These are phyloP conservation scores for Halesus radiatus DNA, from an alignment of 1,140 invertebrate genomes.

Conservation along the genomic window DNA sequence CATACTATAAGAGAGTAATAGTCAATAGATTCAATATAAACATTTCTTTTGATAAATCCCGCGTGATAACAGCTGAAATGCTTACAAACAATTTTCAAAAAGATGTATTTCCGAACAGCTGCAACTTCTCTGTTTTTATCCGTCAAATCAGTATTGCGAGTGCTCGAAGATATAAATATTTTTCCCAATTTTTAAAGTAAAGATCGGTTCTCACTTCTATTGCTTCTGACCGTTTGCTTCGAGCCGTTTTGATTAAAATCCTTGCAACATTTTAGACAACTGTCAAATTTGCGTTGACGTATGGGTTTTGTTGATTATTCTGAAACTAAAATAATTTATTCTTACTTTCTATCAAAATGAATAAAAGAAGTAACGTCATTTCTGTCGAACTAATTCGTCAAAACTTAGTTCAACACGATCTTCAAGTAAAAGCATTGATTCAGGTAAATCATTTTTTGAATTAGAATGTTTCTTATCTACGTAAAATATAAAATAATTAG, in stretches of 20 bases:
- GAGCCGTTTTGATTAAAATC: not conserved
- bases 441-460: conserved; percentile 72
- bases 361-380: conserved; percentile 14
- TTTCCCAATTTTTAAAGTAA: no score
- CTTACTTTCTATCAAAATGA: conserved; percentile 15
- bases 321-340: no score
- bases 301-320: no score
- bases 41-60: not conserved
- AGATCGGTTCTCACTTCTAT: not conserved
- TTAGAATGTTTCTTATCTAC: not conserved
- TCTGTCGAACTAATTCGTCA: conserved; percentile 61
- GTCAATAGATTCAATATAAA: not conserved
- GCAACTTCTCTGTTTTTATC: conserved; percentile 59
- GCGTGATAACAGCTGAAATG: not conserved
- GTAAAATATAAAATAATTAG: not conserved
- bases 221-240: no score
- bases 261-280: conserved; percentile 13
- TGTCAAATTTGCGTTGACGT: conserved; percentile 8
- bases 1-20: not conserved
- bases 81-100: conserved; percentile 10
- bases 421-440: conserved; percentile 82
- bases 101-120: not conserved
- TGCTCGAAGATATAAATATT: no score
- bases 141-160: conserved; percentile 14
- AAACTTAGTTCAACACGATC: conserved; percentile 79